Evolutionary conservation across 2,888 invertebrate genomes (phyloP), one percentile per base, ranked within the genome.

Genomic region (Macrophya annulata): DNA sequence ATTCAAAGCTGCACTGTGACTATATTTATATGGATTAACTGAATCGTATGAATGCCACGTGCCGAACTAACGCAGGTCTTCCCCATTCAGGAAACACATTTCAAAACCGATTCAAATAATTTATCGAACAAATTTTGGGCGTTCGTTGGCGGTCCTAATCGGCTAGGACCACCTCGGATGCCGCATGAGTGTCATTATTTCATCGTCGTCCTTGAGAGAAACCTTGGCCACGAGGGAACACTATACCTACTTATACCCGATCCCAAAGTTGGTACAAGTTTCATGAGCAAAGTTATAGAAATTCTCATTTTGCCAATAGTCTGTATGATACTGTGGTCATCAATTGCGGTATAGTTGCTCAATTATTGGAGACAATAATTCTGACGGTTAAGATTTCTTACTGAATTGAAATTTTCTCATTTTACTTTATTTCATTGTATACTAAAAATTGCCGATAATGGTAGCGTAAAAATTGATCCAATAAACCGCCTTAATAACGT

Each of bases 141-240:
- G 74, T 25, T 21, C 45, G 48, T 45, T 45, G 74, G 21, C 43
- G n/a, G 74, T 45, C 74, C 74, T 74, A 43, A 74, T 74, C 45
- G 74, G 74, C 45, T 74, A 9, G 74, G 25, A 45, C 74, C 21
- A 68, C 68, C 68, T 17, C 17, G 15, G 25, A 68, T 17, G 68
- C 68, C 68, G 37, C 74, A 74, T 45, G 45, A 43, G 74, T 74
- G 25, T 45, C 74, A 74, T 74, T 74, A 74, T 74, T 74, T 74
- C 15, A 74, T 74, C 74, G 45, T 45, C 45, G 21, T 74, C 45
- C 74, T 45, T 74, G 43, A 45, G 43, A 74, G 72, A 43, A 45
- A 12, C 45, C 12, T 74, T 8, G 17, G 37, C 37, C 68, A 37
- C 68, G 6, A 37, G 68, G 68, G 68, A 68, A 68, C 17, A 68